Evolutionary conservation across 2,888 invertebrate genomes (phyloP).

Genomic region (Diaperis boleti): DNA sequence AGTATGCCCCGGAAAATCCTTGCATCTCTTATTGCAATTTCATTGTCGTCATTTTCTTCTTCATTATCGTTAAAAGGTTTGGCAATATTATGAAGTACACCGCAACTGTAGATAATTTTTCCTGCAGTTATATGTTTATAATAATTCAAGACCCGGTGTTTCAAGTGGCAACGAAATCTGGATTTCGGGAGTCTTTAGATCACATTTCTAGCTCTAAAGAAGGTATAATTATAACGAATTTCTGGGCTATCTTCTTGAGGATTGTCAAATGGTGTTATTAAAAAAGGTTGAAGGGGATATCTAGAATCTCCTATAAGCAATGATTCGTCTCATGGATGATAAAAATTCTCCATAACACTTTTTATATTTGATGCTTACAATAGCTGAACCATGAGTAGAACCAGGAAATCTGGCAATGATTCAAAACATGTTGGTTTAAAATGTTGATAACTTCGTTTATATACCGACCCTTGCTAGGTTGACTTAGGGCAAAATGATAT

Average conservation of each 20-base stretch:
- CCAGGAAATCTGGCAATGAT: too few species aligned
- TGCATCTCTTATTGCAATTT: not conserved
- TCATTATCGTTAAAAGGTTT: not conserved
- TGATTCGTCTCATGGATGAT: not conserved
- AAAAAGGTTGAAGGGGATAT: too few species aligned
- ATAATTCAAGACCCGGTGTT: slow-evolving; percentile 38
- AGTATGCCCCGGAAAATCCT: too few species aligned
- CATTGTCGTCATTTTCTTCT: slow-evolving; percentile 16
- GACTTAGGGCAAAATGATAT: not conserved
- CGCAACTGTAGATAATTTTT: slow-evolving; percentile 41
- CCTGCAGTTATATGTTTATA: slow-evolving; percentile 34
- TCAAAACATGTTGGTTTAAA: too few species aligned
- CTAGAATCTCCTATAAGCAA: too few species aligned
- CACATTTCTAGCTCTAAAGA: too few species aligned
- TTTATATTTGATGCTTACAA: not conserved
- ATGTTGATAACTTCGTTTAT: too few species aligned
- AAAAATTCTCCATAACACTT: not conserved
- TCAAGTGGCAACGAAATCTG: slow-evolving; percentile 39
- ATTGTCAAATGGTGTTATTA: too few species aligned
- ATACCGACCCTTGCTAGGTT: not conserved
- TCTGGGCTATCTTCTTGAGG: too few species aligned
- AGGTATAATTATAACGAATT: too few species aligned
- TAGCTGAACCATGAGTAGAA: slow-evolving; percentile 12
- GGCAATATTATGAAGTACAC: slow-evolving; percentile 38
- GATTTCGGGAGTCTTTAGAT: slow-evolving; percentile 36